Percentiles rank a stretch among this genome's conserved stretches.
phyloP scores from a whole-genome alignment of 92 coral and sea anemone genomes.

The Plumapathes pennacea region DNA sequence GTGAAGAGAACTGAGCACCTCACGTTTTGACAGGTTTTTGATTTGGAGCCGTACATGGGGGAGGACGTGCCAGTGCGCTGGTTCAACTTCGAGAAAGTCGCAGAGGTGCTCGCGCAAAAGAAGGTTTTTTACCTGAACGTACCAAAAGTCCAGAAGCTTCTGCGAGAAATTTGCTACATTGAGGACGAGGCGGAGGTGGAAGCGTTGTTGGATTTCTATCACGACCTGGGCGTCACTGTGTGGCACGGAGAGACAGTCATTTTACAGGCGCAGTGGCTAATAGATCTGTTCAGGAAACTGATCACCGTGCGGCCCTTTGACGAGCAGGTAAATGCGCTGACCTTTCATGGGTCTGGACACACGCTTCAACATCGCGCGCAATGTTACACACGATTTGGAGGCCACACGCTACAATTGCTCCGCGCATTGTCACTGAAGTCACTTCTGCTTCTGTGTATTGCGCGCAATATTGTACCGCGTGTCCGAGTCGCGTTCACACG shows the following conservation, averaged over 20 bases:
- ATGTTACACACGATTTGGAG: too few relatives aligned
- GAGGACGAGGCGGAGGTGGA: slow-evolving; percentile 55
- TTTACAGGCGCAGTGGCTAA: slow-evolving; percentile 67
- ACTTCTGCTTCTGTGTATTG: too few relatives aligned
- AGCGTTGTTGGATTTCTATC: slow-evolving; percentile 63
- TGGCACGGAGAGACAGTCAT: slow-evolving; percentile 69
- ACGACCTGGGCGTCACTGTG: slow-evolving; percentile 67
- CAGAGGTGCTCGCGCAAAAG: slow-evolving; percentile 49
- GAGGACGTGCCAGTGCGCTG: slow-evolving; percentile 78
- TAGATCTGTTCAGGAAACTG: slow-evolving; percentile 61
- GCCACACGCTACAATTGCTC: too few relatives aligned
- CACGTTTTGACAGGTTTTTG: slow-evolving; percentile 56
- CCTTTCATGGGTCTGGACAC: too few relatives aligned
- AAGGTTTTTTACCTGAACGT: slow-evolving; percentile 52
- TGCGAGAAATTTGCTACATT: slow-evolving; percentile 52
- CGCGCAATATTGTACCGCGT: too few relatives aligned
- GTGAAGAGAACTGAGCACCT: too few relatives aligned
- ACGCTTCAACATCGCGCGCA: too few relatives aligned
- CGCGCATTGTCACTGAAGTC: too few relatives aligned
- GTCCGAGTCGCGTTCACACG: too few relatives aligned
- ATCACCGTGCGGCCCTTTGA: slow-evolving; percentile 72
- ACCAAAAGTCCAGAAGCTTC: slow-evolving; percentile 56
- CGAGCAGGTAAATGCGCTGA: slow-evolving; percentile 84
- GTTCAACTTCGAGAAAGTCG: slow-evolving; percentile 80
- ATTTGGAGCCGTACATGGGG: slow-evolving; percentile 82